A percentile compares a stretch with the other conserved stretches of the same genome.
Evolutionary conservation across 2,113 vertebrate genomes (phyloP).

Genomic region (Daubentonia madagascariensis): DNA sequence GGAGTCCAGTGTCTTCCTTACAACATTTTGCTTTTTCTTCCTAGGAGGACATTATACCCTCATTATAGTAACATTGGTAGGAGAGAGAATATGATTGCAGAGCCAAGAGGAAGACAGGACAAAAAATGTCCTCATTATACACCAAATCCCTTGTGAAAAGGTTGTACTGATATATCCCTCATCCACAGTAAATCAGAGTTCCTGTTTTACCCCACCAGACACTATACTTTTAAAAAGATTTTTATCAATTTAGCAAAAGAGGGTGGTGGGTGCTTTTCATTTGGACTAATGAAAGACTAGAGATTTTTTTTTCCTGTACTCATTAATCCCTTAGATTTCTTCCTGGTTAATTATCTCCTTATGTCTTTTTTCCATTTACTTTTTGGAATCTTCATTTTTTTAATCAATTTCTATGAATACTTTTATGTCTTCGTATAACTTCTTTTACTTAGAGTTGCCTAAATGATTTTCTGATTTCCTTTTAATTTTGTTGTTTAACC

Average conservation of each 20-base stretch:
- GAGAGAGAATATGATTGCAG: too few species aligned
- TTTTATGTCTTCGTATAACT: not conserved
- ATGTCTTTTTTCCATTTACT: not conserved
- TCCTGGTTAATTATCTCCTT: not conserved
- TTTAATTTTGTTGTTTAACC: not conserved
- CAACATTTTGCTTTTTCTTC: not conserved
- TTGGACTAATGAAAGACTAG: not conserved
- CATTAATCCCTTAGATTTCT: not conserved
- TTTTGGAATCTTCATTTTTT: not conserved
- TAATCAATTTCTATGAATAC: not conserved
- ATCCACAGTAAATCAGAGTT: accelerated
- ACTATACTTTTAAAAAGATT: not conserved
- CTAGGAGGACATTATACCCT: not conserved
- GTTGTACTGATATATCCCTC: accelerated
- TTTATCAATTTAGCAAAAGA: not conserved
- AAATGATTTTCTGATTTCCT: not conserved
- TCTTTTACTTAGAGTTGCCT: not conserved
- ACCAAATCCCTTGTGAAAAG: not conserved
- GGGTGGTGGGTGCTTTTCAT: not conserved
- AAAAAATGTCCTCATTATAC: accelerated
- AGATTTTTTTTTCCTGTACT: not conserved
- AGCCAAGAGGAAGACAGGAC: not conserved
- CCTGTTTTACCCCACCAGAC: accelerated
- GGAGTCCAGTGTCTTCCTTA: not conserved
- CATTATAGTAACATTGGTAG: not conserved